These are phyloP conservation scores for Catharus minimus DNA, from an alignment of 2,113 vertebrate species.

Conservation along the genomic window DNA sequence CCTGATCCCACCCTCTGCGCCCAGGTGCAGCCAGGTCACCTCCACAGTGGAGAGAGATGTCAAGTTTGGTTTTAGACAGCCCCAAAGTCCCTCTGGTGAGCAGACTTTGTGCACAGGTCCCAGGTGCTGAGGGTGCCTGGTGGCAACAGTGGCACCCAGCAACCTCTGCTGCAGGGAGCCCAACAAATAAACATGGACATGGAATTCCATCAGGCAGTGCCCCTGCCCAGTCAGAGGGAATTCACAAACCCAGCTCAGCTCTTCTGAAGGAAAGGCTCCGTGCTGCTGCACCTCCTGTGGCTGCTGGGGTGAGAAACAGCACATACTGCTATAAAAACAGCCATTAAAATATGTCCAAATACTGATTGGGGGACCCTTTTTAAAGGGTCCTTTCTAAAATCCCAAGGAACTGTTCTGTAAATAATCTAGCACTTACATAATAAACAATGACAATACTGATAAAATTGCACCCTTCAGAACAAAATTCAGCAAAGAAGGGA, in stretches of 20 bases:
- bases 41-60: not conserved
- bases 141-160: not conserved
- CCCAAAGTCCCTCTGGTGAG: not conserved
- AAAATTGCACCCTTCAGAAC: not conserved
- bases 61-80: not conserved
- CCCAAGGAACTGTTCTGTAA: not conserved
- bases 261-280: not conserved
- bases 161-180: not conserved
- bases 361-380: not conserved
- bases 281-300: not conserved
- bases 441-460: not conserved
- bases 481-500: not conserved
- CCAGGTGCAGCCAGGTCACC: not conserved
- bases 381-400: not conserved
- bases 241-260: not conserved
- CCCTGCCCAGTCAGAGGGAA: not conserved
- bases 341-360: not conserved
- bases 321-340: not conserved
- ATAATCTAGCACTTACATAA: not conserved
- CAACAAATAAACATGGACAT: not conserved
- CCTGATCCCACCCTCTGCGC: not conserved
- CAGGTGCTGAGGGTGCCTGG: not conserved
- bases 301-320: not conserved
- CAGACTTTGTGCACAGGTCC: not conserved
- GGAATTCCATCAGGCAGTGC: not conserved